Evolutionary conservation across 2,888 invertebrate species (phyloP).

Genomic region (Acanthopleura granulata): DNA sequence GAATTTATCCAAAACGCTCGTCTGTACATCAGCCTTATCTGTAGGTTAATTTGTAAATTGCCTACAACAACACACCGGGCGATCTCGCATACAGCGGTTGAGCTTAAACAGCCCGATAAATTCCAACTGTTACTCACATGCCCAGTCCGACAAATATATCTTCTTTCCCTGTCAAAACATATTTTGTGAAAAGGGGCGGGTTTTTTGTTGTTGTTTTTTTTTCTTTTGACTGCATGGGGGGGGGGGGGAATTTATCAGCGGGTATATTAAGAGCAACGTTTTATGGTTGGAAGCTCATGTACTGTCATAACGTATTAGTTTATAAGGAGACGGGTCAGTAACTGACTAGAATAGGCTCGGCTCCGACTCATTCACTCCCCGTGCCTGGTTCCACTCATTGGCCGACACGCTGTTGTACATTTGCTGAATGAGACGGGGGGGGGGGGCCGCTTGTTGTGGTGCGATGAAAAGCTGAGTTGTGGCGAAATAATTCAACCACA

Average conservation of each 20-base stretch:
- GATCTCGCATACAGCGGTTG: too few relatives aligned
- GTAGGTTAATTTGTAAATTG: too few relatives aligned
- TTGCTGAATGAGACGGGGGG: background rate
- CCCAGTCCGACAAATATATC: background rate
- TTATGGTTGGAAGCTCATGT: background rate
- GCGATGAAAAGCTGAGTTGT: too few relatives aligned
- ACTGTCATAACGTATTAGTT: too few relatives aligned
- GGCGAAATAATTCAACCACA: too few relatives aligned
- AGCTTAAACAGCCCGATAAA: background rate
- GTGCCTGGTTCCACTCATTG: background rate
- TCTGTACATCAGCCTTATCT: too few relatives aligned
- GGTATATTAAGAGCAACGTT: background rate
- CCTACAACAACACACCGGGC: too few relatives aligned
- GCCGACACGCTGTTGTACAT: conserved; percentile 10
- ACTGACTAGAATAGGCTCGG: background rate
- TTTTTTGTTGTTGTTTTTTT: too few relatives aligned
- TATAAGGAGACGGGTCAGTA: too few relatives aligned
- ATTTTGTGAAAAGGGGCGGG: background rate
- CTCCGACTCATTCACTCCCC: background rate
- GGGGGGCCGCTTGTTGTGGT: too few relatives aligned
- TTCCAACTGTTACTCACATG: background rate
- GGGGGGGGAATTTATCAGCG: background rate
- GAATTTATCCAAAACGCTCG: too few relatives aligned
- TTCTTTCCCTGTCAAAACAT: background rate
- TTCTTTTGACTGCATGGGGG: too few relatives aligned